phyloP scores from a whole-genome alignment of 2,888 invertebrate species.

The Megaustenia siamemsis region DNA sequence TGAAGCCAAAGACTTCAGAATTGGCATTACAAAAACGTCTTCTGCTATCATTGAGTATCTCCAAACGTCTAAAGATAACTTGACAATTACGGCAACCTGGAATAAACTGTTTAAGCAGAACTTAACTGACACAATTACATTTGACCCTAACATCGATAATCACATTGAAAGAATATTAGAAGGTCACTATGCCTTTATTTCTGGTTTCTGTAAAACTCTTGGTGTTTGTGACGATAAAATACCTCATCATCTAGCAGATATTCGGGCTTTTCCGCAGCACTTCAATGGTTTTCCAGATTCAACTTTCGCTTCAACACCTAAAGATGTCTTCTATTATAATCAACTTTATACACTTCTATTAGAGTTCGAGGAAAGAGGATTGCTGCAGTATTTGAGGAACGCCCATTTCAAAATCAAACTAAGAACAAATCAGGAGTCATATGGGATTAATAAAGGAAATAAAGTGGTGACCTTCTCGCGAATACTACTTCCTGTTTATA shows the following conservation, averaged over 20 bases:
- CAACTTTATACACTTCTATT: neutral
- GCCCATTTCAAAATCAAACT: neutral
- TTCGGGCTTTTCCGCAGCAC: neutral
- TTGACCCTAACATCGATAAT: neutral
- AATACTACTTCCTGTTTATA: neutral
- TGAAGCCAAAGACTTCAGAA: neutral
- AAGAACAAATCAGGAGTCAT: neutral
- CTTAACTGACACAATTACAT: neutral
- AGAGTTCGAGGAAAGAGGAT: neutral
- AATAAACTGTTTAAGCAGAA: neutral
- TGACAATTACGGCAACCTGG: neutral
- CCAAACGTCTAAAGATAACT: neutral
- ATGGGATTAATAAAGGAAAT: neutral
- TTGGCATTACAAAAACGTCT: neutral
- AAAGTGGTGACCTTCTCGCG: neutral
- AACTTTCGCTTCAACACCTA: neutral
- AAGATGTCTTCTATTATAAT: neutral
- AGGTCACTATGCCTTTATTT: neutral
- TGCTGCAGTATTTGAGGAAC: neutral
- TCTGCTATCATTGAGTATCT: neutral
- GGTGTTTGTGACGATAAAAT: neutral
- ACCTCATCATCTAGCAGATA: neutral
- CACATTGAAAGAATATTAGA: neutral
- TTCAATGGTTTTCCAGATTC: neutral
- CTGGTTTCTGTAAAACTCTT: neutral